A percentile compares a stretch with the other conserved stretches of the same genome.
Conservation (phyloP, 2,888 invertebrate genomes). For the Thereva unica region DNA sequence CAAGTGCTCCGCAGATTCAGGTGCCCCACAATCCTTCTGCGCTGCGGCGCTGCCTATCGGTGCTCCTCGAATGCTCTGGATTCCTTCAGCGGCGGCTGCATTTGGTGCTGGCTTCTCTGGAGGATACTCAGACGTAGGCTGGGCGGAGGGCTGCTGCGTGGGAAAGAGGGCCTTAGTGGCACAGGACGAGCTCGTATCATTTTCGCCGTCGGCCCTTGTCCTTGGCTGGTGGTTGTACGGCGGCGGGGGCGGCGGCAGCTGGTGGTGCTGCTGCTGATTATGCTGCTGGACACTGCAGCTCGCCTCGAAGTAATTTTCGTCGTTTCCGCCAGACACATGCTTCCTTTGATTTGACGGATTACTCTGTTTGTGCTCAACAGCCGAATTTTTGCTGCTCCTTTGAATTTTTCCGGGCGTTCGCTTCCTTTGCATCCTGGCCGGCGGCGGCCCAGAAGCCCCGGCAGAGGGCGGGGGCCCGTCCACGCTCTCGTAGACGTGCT, state of each 20-base stretch:
- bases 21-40: slow-evolving; percentile 14
- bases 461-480: slow-evolving; percentile 20
- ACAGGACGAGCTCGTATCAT: slow-evolving; percentile 31
- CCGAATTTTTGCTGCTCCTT: slow-evolving; percentile 34
- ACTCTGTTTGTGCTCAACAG: slow-evolving; percentile 33
- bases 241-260: slow-evolving; percentile 5
- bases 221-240: slow-evolving; percentile 42
- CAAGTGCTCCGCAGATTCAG: slow-evolving; percentile 23
- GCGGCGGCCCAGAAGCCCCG: neutral
- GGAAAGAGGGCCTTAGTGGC: neutral
- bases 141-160: slow-evolving; percentile 1
- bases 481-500: slow-evolving; percentile 38
- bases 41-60: slow-evolving; percentile 32
- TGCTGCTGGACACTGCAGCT: slow-evolving; percentile 25
- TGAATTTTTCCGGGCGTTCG: slow-evolving; percentile 30
- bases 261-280: slow-evolving; percentile 13
- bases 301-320: slow-evolving; percentile 30
- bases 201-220: slow-evolving; percentile 51
- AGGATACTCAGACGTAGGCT: slow-evolving; percentile 8
- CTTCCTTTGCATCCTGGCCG: slow-evolving; percentile 35
- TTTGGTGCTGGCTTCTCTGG: slow-evolving; percentile 12
- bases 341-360: slow-evolving; percentile 33
- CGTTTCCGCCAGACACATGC: slow-evolving; percentile 26
- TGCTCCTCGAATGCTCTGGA: slow-evolving; percentile 29
- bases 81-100: slow-evolving; percentile 2